A percentile compares a stretch with the other conserved stretches of the same genome.
phyloP scores from a whole-genome alignment of 2,113 vertebrate genomes.

The Microtus oregoni region DNA sequence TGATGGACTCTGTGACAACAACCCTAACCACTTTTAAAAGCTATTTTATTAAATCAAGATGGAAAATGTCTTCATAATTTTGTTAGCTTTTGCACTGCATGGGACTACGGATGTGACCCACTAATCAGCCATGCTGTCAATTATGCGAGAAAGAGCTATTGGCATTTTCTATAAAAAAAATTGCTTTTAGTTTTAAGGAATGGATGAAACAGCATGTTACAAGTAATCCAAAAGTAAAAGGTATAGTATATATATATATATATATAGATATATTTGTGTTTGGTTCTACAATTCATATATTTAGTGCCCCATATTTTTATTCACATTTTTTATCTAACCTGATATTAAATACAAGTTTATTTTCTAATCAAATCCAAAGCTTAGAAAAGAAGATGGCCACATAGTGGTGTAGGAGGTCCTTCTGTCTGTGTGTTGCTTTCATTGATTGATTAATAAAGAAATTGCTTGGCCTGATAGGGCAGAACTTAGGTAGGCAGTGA shows the following conservation, averaged over 20 bases:
- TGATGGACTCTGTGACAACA: not conserved
- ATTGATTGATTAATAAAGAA: too few species aligned
- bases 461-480: too few species aligned
- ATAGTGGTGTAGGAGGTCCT: too few species aligned
- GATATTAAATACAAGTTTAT: not conserved
- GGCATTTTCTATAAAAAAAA: not conserved
- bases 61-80: not conserved
- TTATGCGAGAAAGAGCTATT: constrained; percentile 32
- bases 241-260: too few species aligned
- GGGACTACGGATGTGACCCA: not conserved
- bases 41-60: constrained; percentile 38
- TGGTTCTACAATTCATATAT: not conserved
- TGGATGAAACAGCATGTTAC: not conserved
- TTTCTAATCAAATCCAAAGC: constrained; percentile 24
- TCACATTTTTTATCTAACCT: not conserved
- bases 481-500: too few species aligned
- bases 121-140: not conserved
- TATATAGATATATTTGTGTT: not conserved
- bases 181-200: constrained; percentile 39
- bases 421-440: too few species aligned
- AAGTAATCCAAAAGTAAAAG: constrained; percentile 29
- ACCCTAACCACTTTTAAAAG: not conserved
- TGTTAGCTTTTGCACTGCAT: not conserved
- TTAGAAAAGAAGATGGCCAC: not conserved
- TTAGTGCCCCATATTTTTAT: constrained; percentile 8